phyloP scores from a whole-genome alignment of 1,140 invertebrate species.

The Heliconius nattereri region DNA sequence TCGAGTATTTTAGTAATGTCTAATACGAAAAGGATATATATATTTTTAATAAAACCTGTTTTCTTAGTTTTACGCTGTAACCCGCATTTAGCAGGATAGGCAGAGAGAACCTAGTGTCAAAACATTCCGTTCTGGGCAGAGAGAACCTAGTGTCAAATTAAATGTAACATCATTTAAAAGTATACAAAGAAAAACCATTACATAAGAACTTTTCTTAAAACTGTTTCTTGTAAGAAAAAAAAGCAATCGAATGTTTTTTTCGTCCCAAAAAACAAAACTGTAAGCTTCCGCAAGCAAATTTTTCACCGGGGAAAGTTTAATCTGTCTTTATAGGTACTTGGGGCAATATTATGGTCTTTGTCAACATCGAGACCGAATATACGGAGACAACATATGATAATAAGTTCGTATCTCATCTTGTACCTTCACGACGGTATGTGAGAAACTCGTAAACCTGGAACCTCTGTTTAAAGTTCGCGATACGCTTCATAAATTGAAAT shows the following conservation, averaged over 20 bases:
- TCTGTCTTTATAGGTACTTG: conserved; percentile 17
- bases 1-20: neutral
- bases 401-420: conserved; percentile 10
- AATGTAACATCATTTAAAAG: too few relatives aligned
- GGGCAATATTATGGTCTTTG: conserved; percentile 18
- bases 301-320: conserved; percentile 26
- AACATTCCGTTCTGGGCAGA: too few relatives aligned
- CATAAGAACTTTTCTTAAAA: conserved; percentile 6
- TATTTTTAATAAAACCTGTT: neutral
- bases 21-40: too few relatives aligned
- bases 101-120: too few relatives aligned
- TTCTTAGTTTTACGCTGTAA: too few relatives aligned
- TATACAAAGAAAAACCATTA: neutral
- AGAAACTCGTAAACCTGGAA: conserved; percentile 13
- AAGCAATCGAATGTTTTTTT: conserved; percentile 12
- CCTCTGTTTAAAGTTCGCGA: conserved; percentile 26
- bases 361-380: neutral
- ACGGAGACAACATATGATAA: conserved; percentile 24
- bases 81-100: too few relatives aligned
- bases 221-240: neutral
- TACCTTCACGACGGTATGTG: conserved; percentile 14
- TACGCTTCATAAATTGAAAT: conserved; percentile 8
- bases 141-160: too few relatives aligned
- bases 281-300: conserved; percentile 25
- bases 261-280: conserved; percentile 18